Base-by-base conservation (phyloP, 2,113 vertebrate species). In the Coptodon bakossiorum region DNA sequence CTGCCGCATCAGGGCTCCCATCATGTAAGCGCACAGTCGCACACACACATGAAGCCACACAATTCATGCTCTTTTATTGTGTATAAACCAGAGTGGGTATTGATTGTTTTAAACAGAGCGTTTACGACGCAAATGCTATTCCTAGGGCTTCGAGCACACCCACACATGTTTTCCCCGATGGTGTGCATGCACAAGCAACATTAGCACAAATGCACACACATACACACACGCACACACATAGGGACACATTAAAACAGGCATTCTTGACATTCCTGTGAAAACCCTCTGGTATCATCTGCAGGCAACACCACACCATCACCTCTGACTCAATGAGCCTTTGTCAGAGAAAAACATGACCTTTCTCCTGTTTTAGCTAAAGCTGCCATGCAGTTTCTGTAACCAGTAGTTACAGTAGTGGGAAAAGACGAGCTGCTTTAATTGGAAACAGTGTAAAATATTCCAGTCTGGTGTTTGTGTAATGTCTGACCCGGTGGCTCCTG, bases 61-160 rank as follows among this genome's bases (percentile, higher is more conserved):
- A 81, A 87, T 86, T 24, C 82, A 56, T 59, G 57, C 78, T 83
- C 81, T 89, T 92, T 86, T 90, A 85, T 85, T 17, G 71, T 54
- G 89, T 83, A 63, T 56, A 84, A 87, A 89, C 66, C 85, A 36
- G 92, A 93, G 92, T 82, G 91, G 89, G 90, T 95, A 96, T 96
- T 91, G 95, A 96, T 96, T 87, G 90, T 91, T 94, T 95, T 96
- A 95, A 96, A 95, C 93, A 91, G 81, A 92, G 91, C 92, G 63
- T 95, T 95, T 96, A 96, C 73, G 88, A 91, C 93, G 61, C 88
- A 88, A 91, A 91, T 90, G 90, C 91, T 94, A 91, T 95, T 95
- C 92, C 91, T 86, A 83, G 92, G 90, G 93, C 89, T 87, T 61
- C 6, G 22, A 83, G 83, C 45, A 93, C 93, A 53, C 95, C 93